Conservation (phyloP, 1,140 invertebrate species). For the Seison nebaliae region DNA sequence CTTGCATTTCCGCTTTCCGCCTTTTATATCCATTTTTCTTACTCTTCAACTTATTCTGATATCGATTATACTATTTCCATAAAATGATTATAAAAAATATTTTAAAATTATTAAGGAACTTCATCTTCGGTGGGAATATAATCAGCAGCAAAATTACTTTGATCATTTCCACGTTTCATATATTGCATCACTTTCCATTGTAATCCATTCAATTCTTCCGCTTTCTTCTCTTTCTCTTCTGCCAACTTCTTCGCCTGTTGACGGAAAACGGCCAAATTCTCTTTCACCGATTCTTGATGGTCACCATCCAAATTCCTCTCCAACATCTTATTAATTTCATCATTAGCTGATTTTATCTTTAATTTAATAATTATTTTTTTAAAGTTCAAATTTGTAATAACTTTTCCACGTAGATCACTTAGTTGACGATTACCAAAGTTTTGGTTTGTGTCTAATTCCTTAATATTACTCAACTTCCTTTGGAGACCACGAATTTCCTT, state of each 20-base stretch:
- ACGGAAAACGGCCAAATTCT: constrained; percentile 50
- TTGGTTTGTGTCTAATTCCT: constrained; percentile 38
- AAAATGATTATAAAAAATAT: constrained; percentile 7
- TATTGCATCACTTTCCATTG: constrained; percentile 36
- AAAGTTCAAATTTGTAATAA: constrained; percentile 4
- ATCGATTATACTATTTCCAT: constrained; percentile 40
- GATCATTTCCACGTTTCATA: constrained; percentile 33
- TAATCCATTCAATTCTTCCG: constrained; percentile 40
- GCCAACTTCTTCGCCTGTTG: constrained; percentile 52
- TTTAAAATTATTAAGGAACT: constrained; percentile 18
- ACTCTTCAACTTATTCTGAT: constrained; percentile 45
- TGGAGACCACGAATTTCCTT: constrained; percentile 38
- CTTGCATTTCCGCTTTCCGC: constrained; percentile 42
- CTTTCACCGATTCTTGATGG: constrained; percentile 33
- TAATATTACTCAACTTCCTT: constrained; percentile 41
- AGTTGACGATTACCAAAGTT: constrained; percentile 42
- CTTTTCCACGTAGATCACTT: constrained; percentile 31
- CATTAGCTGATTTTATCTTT: constrained; percentile 36
- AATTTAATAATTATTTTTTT: constrained; percentile 9
- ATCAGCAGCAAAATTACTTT: constrained; percentile 31
- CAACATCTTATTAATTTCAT: constrained; percentile 35
- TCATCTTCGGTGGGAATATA: constrained; percentile 47
- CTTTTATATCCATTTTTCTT: constrained; percentile 52
- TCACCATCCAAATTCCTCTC: constrained; percentile 31
- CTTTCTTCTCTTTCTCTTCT: constrained; percentile 44